phyloP scores from a whole-genome alignment of 2,888 invertebrate genomes.

The Epinotia nisella region DNA sequence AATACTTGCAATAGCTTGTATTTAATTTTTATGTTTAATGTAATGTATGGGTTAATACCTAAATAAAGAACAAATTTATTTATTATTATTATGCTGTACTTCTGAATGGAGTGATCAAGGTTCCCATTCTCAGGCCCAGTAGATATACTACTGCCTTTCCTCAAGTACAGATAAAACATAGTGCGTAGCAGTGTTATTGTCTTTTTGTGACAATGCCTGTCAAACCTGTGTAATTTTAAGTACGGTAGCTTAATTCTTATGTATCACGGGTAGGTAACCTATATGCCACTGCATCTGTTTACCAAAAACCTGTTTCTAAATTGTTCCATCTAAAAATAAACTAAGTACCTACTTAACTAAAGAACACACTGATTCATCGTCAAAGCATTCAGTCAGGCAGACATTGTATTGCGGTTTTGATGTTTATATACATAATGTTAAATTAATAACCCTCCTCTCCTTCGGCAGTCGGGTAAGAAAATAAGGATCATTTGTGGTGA shows the following conservation, averaged over 20 bases:
- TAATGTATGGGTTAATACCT: no score
- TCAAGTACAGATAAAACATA: neutral
- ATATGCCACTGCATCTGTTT: neutral
- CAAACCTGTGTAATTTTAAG: no score
- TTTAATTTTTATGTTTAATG: no score
- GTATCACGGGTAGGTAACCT: no score
- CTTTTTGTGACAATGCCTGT: neutral
- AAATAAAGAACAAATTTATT: no score
- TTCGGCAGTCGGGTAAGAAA: no score
- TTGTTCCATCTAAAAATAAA: neutral
- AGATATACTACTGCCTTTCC: neutral
- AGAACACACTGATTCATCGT: neutral
- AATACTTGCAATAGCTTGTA: constrained; percentile 16
- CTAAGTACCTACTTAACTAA: neutral
- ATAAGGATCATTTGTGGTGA: neutral
- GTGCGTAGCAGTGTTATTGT: neutral
- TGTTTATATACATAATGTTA: neutral
- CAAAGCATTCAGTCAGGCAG: neutral
- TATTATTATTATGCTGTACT: no score
- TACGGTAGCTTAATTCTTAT: no score
- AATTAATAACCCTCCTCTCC: no score
- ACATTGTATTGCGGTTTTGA: neutral
- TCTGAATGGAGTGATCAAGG: constrained; percentile 15
- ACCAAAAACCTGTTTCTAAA: neutral
- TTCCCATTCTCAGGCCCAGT: neutral